These are phyloP conservation scores for Callimorpha dominula DNA, from an alignment of 2,888 invertebrate species.

Conservation along the genomic window DNA sequence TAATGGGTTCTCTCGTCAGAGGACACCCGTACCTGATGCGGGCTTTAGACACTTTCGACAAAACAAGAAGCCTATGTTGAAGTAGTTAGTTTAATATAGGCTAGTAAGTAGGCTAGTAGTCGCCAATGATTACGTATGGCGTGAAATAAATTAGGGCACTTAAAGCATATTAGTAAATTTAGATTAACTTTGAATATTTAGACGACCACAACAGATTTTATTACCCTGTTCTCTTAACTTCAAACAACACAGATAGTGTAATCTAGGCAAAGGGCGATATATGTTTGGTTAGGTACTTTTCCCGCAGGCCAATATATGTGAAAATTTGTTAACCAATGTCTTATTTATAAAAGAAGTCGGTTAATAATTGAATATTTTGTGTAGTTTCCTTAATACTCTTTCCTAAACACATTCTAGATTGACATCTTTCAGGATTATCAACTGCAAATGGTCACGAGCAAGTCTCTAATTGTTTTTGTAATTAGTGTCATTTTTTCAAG, in stretches of 20 bases:
- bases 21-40: too few species aligned
- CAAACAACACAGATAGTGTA: background rate
- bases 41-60: background rate
- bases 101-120: too few species aligned
- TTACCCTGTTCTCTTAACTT: background rate
- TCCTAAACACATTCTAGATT: slow-evolving; percentile 5
- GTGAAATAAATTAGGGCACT: background rate
- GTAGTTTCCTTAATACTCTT: background rate
- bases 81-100: too few species aligned
- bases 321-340: background rate
- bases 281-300: background rate
- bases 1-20: too few species aligned
- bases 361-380: background rate
- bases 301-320: background rate
- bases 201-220: background rate
- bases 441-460: slow-evolving; percentile 36
- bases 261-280: background rate
- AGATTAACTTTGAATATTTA: background rate
- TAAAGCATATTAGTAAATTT: background rate
- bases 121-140: background rate
- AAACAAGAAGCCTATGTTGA: background rate
- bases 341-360: background rate
- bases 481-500: slow-evolving; percentile 69
- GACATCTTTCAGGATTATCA: slow-evolving; percentile 25
- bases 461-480: slow-evolving; percentile 60